Evolutionary conservation across 2,797 vertebrate genomes (phyloP).

Genomic region (Lacerta bilineata): DNA sequence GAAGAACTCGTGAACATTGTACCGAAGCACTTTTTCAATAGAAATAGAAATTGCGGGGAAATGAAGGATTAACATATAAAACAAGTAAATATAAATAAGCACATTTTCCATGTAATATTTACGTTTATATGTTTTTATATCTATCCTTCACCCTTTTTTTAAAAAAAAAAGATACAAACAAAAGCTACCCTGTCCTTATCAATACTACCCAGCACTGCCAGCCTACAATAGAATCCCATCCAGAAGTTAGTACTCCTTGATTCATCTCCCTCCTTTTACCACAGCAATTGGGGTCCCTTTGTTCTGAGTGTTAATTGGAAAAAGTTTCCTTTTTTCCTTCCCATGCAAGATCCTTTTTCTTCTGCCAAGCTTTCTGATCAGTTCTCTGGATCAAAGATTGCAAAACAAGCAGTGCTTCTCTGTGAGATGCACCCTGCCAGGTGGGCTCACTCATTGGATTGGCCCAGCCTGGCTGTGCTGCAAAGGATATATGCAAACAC

Average conservation of each 20-base stretch:
- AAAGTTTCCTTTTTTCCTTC: not conserved
- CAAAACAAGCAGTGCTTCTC: conserved; percentile 3
- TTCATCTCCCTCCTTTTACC: not conserved
- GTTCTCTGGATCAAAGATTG: not conserved
- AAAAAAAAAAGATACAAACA: not conserved
- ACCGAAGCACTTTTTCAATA: not conserved
- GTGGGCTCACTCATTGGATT: not conserved
- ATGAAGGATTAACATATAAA: not conserved
- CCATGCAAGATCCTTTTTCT: not conserved
- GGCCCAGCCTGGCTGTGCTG: not conserved
- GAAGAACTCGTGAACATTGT: not conserved
- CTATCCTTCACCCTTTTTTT: too few species aligned
- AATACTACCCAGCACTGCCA: not conserved
- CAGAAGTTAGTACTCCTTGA: not conserved
- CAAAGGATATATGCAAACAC: conserved; percentile 15
- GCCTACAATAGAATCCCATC: not conserved
- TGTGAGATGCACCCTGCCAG: not conserved
- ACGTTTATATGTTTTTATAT: not conserved
- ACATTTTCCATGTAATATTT: not conserved
- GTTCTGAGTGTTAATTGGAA: not conserved
- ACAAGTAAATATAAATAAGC: not conserved
- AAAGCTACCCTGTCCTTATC: not conserved
- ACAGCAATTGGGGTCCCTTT: not conserved
- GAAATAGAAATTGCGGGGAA: not conserved
- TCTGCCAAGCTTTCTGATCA: conserved; percentile 3